A percentile compares a stretch with the other conserved stretches of the same genome.
phyloP scores from a whole-genome alignment of 2,888 invertebrate species.

The Brassicogethes aeneus region DNA sequence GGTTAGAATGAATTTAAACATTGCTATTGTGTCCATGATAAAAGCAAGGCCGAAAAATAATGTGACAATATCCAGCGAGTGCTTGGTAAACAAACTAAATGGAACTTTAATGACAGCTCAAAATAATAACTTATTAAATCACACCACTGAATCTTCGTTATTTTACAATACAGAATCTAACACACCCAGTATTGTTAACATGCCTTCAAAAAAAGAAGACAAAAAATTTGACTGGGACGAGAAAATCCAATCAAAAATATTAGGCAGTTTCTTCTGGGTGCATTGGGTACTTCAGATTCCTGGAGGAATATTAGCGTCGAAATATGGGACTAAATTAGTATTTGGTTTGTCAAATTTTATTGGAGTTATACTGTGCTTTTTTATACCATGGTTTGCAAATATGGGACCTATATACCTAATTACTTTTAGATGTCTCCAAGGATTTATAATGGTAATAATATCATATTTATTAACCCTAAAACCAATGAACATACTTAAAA shows the following conservation, averaged over 20 bases:
- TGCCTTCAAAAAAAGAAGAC: not conserved
- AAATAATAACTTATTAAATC: not conserved
- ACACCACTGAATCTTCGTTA: not conserved
- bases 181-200: no score
- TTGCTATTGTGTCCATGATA: conserved; percentile 61
- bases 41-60: conserved; percentile 25
- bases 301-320: conserved; percentile 58
- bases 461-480: not conserved
- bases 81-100: conserved; percentile 8
- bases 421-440: conserved; percentile 55
- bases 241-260: conserved; percentile 42
- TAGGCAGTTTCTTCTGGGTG: conserved; percentile 65
- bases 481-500: no score
- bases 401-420: conserved; percentile 50
- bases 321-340: conserved; percentile 61
- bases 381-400: conserved; percentile 56
- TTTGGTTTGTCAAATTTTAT: conserved; percentile 58
- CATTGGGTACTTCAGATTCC: conserved; percentile 65
- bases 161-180: not conserved
- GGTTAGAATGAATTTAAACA: conserved; percentile 57
- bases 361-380: conserved; percentile 54
- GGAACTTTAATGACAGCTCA: no score
- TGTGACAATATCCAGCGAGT: conserved; percentile 24
- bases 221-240: conserved; percentile 51
- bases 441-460: conserved; percentile 53